Base-by-base conservation (phyloP, 2,797 vertebrate species). In the Bryconaethiops microstoma region DNA sequence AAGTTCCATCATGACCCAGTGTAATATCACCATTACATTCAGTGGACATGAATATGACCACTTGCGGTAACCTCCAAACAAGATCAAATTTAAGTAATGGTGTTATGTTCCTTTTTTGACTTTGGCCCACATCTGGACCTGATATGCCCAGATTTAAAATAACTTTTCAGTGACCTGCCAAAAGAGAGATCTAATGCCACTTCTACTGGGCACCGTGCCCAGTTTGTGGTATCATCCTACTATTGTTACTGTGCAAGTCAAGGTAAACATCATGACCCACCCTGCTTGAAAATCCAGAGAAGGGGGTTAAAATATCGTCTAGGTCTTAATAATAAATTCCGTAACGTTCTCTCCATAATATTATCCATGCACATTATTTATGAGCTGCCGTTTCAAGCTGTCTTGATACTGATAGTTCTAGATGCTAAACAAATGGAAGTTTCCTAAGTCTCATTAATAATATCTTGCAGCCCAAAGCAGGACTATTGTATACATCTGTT, bases 371-470 rank as follows among this genome's bases (percentile, higher is more conserved):
- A 29, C 39, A 14, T 76, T 54, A 67, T 48, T 76, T 69, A 75
- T 35, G 10, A 71, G 65, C 74, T 76, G 68, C 21, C 35, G 50
- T 64, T 19, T 14, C 29, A 59, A 48, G 55, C 80, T 5, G 59
- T 48, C 54, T 42, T 19, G 55, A 81, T 77, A 55, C 68, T 48
- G 59, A 55, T 77, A 45, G 60, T 54, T 35, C 69, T 45, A 72
- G 50, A 59, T 65, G 65, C 71, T 74, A 71, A 40, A 13, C 45
- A 10, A 40, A 50, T 21, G 48, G 35, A 60, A 81, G 64, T 48
- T 74, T 13, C 19, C 29, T 42, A 40, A 64, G 10, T 16, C 73
- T 81, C 54, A 77, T 72, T 73, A 77, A 19, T 57, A 67, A 77
- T 48, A 35, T 72, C 80, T 55, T 13, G 0, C 60, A 77, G 68